Evolutionary conservation across 2,113 vertebrate genomes (phyloP).

Genomic region (Hassar affinis): DNA sequence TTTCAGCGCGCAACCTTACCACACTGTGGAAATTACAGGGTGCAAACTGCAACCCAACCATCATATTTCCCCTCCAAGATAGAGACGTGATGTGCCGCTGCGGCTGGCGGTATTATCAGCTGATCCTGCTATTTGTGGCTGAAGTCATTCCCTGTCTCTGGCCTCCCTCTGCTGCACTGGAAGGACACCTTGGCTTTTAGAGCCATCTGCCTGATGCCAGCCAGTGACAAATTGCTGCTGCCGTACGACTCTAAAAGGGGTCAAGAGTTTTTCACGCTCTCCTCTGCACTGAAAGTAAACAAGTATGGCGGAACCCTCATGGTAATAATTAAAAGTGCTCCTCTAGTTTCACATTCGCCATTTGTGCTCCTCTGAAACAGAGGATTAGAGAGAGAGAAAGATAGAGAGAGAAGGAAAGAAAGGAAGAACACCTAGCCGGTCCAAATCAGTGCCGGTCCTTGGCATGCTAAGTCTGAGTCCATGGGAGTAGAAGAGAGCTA

Average conservation of each 20-base stretch:
- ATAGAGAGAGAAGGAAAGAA: conserved; percentile 66
- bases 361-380: conserved; percentile 51
- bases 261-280: conserved; percentile 53
- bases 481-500: conserved; percentile 74
- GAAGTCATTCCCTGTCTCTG: conserved; percentile 24
- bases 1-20: conserved; percentile 26
- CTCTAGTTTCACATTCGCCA: conserved; percentile 54
- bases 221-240: conserved; percentile 50
- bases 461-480: conserved; percentile 66
- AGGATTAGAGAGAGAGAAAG: conserved; percentile 51
- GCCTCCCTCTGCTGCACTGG: conserved; percentile 31
- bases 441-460: conserved; percentile 69
- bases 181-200: conserved; percentile 54
- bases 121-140: conserved; percentile 44
- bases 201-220: conserved; percentile 44
- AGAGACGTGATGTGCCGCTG: conserved; percentile 25
- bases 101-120: conserved; percentile 38
- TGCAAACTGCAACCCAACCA: conserved; percentile 44
- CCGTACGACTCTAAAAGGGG: conserved; percentile 55
- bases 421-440: conserved; percentile 56
- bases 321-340: conserved; percentile 59
- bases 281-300: conserved; percentile 47
- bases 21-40: conserved; percentile 44
- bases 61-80: conserved; percentile 33
- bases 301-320: conserved; percentile 44